Base-by-base conservation (phyloP, 2,113 vertebrate species). In the Nerophis lumbriciformis region DNA sequence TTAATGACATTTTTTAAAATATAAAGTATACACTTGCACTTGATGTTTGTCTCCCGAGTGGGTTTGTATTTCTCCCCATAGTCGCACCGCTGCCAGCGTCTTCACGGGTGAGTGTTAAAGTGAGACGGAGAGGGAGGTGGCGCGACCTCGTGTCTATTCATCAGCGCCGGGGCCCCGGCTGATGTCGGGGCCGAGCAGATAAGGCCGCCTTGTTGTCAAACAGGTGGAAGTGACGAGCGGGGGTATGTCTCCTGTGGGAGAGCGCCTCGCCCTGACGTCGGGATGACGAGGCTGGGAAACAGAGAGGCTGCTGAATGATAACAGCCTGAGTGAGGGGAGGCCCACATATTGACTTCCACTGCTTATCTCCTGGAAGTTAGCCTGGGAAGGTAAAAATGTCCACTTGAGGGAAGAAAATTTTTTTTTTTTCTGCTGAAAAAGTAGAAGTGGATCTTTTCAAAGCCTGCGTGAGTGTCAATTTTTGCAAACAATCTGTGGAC, bases 61-160 rank as follows among this genome's bases (percentile, higher is more conserved):
- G 3, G 53, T 53, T 36, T 11, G 13, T 1, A 6, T 35, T 5
- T 2, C 2, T 8, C 36, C 8, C 4, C 1, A 1, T n/a, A 6
- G 8, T 36, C n/a, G 53, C 35, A 38, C 36, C 38, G 8, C 15
- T 55, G 44, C 21, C 2, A 21, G 42, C 5, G 1, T 19, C n/a
- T 45, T 47, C 56, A 15, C 42, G 4, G 45, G 57, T 15, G 39
- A 59, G 57, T 36, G 57, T 6, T 2, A 19, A 55, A 44, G 37
- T 49, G 52, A 64, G 28, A 4, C 39, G 37, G 42, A 68, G 45
- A 69, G 50, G 35, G 63, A 45, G 67, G 76, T 66, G 75, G 72
- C 38, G 14, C 53, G 72, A 81, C 79, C 82, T 66, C 61, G 38
- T 77, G 83, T 84, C 83, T 85, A 85, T 90, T 88, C 88, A 90